These are phyloP conservation scores for Agapostemon virescens DNA, from an alignment of 2,888 invertebrate genomes.

Conservation along the genomic window DNA sequence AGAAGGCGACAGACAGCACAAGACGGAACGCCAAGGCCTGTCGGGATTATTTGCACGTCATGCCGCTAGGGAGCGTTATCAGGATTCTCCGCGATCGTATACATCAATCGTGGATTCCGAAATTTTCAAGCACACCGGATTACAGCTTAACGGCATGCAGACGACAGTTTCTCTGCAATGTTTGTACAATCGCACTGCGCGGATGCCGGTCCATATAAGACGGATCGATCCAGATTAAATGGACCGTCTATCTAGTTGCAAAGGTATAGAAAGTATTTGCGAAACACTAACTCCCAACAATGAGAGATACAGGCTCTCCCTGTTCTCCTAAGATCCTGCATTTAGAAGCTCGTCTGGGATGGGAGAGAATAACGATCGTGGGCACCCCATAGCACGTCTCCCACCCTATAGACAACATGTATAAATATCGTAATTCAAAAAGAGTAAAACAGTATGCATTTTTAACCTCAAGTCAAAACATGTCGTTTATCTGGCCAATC, in stretches of 20 bases:
- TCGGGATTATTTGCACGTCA: constrained; percentile 63
- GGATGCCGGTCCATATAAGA: constrained; percentile 2
- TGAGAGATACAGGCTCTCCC: too few relatives aligned
- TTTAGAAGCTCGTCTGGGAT: too few relatives aligned
- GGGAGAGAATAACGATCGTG: too few relatives aligned
- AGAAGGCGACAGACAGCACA: constrained; percentile 34
- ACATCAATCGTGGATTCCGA: constrained; percentile 51
- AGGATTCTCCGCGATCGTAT: constrained; percentile 47
- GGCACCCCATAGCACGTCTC: too few relatives aligned
- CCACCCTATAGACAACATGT: too few relatives aligned
- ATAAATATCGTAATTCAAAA: too few relatives aligned
- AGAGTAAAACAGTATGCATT: too few relatives aligned
- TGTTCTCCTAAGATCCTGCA: too few relatives aligned
- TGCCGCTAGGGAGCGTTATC: constrained; percentile 48
- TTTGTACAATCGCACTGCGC: neutral
- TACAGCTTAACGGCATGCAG: constrained; percentile 10
- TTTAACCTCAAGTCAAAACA: too few relatives aligned
- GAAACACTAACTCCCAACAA: too few relatives aligned
- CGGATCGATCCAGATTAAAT: neutral
- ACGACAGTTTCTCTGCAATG: neutral
- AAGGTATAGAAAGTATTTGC: neutral
- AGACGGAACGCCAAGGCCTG: constrained; percentile 51
- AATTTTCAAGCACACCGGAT: constrained; percentile 21
- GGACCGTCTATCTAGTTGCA: too few relatives aligned
- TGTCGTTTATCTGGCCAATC: too few relatives aligned